Evolutionary conservation across 2,113 vertebrate species (phyloP).

Genomic region (Colaptes auratus): DNA sequence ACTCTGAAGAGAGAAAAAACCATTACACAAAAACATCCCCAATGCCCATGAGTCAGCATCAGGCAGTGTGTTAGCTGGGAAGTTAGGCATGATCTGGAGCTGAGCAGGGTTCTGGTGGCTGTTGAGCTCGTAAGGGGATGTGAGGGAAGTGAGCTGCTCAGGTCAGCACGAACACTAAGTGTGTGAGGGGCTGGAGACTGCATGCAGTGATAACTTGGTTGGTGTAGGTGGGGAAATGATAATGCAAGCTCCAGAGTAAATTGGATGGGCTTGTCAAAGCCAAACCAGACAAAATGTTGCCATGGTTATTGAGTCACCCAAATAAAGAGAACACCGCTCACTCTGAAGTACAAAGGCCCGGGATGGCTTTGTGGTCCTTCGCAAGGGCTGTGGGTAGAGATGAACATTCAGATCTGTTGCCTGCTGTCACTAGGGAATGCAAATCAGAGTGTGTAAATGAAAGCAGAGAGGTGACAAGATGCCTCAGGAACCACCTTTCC

Average conservation of each 20-base stretch:
- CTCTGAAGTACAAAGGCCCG: slow-evolving; percentile 2
- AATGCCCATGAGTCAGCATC: neutral
- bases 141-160: neutral
- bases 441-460: slow-evolving; percentile 29
- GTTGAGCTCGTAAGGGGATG: neutral
- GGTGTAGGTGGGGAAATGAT: slow-evolving; percentile 10
- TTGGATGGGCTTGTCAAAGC: slow-evolving; percentile 50
- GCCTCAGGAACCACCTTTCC: neutral
- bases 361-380: slow-evolving; percentile 27
- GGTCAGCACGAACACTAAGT: neutral
- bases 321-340: slow-evolving; percentile 12
- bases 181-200: neutral
- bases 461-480: neutral
- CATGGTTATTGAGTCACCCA: slow-evolving; percentile 49
- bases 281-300: slow-evolving; percentile 53
- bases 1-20: fast-evolving
- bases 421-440: slow-evolving; percentile 6
- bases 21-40: neutral
- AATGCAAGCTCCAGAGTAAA: slow-evolving; percentile 2
- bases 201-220: neutral
- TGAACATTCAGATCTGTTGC: neutral
- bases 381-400: slow-evolving; percentile 4
- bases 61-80: neutral
- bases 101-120: neutral
- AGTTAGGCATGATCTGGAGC: neutral